Evolutionary conservation across 2,888 invertebrate species (phyloP).

Genomic region (Ichneumoninae sp.): DNA sequence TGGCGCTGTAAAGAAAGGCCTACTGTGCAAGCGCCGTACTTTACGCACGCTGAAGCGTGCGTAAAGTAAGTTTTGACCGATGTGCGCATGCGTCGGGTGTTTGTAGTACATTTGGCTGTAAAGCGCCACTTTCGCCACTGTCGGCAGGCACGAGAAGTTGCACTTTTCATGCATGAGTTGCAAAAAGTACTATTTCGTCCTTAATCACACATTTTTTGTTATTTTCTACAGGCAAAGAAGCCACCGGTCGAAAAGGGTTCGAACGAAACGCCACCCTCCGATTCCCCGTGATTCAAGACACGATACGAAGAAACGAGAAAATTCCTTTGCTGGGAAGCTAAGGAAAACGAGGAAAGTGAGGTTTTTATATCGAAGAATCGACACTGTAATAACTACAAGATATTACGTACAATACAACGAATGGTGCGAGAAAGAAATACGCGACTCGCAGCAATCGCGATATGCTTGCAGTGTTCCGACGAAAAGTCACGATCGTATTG

Average conservation of each 20-base stretch:
- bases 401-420: conserved; percentile 2
- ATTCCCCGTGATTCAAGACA: conserved; percentile 57
- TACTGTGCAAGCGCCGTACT: too few species aligned
- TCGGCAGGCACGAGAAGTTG: too few species aligned
- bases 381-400: neutral
- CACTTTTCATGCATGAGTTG: too few species aligned
- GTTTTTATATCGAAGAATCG: neutral
- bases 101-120: too few species aligned
- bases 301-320: neutral
- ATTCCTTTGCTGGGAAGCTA: conserved; percentile 16
- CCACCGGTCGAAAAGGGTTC: conserved; percentile 17
- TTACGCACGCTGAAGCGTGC: too few species aligned
- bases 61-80: too few species aligned
- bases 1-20: too few species aligned
- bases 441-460: neutral
- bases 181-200: too few species aligned
- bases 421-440: conserved; percentile 4
- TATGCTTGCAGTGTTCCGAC: conserved; percentile 8
- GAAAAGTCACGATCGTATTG: conserved; percentile 29
- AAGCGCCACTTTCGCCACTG: too few species aligned
- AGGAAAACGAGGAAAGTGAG: neutral
- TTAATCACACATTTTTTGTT: neutral
- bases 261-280: conserved; percentile 61
- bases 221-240: conserved; percentile 29
- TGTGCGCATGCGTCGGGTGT: too few species aligned